A percentile compares a stretch with the other conserved stretches of the same genome.
Conservation (phyloP, 2,797 vertebrate genomes). For the Acanthiza pusilla region DNA sequence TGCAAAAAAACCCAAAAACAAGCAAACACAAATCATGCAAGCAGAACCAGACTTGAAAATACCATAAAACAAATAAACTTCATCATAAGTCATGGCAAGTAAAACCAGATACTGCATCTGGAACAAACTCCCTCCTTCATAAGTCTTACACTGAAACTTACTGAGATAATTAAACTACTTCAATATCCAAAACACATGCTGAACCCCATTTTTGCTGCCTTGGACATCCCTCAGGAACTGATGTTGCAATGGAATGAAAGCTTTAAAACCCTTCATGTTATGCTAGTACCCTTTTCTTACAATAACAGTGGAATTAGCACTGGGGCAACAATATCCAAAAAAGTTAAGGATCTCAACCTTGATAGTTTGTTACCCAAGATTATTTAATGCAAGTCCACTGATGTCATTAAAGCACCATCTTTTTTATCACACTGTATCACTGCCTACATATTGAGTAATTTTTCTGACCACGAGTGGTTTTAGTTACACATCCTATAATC, state of each 20-base stretch:
- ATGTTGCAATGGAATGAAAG: not conserved
- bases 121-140: not conserved
- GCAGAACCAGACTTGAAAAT: not conserved
- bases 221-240: not conserved
- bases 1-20: constrained; percentile 40
- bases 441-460: not conserved
- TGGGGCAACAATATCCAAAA: not conserved
- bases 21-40: not conserved
- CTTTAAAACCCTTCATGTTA: not conserved
- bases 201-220: not conserved
- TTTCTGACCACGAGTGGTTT: not conserved
- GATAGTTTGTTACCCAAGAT: not conserved
- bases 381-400: not conserved
- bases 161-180: not conserved
- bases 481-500: not conserved
- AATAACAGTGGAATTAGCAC: not conserved
- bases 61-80: not conserved
- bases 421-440: not conserved
- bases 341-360: not conserved
- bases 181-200: not conserved
- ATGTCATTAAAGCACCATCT: not conserved
- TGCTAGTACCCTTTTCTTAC: not conserved
- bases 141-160: not conserved
- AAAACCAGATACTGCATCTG: not conserved
- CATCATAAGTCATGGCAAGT: not conserved